phyloP scores from a whole-genome alignment of 2,888 invertebrate species.

The Microctonus aethiopoides region DNA sequence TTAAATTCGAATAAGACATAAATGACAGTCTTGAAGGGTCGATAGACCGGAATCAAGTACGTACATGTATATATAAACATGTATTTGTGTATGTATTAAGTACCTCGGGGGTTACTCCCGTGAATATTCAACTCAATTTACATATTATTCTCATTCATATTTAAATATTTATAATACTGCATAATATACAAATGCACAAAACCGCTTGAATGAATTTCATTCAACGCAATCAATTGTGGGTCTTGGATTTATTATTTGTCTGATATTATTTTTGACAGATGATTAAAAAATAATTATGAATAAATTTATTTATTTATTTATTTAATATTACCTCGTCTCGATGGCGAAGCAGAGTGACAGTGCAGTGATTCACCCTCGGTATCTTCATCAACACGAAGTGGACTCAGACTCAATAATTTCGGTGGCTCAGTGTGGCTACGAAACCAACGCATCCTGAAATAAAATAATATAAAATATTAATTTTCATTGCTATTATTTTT shows the following conservation, averaged over 20 bases:
- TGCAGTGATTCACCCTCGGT: constrained; percentile 60
- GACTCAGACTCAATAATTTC: constrained; percentile 77
- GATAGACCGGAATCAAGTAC: neutral
- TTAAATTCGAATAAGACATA: constrained; percentile 34
- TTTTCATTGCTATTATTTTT: neutral
- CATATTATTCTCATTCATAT: neutral
- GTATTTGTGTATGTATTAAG: constrained; percentile 23
- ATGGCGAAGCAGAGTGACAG: constrained; percentile 56
- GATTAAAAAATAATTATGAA: constrained; percentile 5
- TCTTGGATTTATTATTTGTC: neutral
- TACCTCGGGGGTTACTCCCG: constrained; percentile 8
- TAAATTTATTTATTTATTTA: constrained; percentile 21
- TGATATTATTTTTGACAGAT: too few species aligned
- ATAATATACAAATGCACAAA: neutral
- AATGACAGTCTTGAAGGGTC: constrained; percentile 33
- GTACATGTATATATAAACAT: too few species aligned
- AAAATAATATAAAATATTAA: neutral
- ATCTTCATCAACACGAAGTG: constrained; percentile 67
- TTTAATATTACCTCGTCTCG: constrained; percentile 68
- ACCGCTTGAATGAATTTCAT: neutral
- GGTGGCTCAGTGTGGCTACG: constrained; percentile 75
- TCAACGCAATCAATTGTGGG: neutral
- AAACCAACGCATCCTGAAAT: constrained; percentile 77
- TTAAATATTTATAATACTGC: constrained; percentile 16
- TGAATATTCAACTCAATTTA: neutral